Base-by-base conservation (phyloP, 2,113 vertebrate genomes). In the Chrysochloris asiatica region DNA sequence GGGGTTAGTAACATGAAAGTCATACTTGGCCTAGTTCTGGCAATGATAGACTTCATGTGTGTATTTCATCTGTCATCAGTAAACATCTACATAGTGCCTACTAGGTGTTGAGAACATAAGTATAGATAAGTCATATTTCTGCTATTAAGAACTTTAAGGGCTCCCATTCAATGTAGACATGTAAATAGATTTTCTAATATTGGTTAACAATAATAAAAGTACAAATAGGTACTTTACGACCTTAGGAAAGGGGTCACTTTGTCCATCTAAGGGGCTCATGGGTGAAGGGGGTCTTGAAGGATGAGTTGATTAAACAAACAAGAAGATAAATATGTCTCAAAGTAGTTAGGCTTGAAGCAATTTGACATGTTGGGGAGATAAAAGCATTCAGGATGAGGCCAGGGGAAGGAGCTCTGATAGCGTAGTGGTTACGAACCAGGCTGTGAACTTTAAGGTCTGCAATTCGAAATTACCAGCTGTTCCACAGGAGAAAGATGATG, bases 71-170 rank as follows among this genome's bases (percentile, higher is more conserved):
- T 56, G 47, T 72, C 80, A 81, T 56, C 54, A 82, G 28, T 6
- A 56, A 52, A 56, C 52, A 67, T 86, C 50, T 83, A 26, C 63
- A 65, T 13, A 67, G 61, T 17, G 82, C 28, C 5, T 28, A 3
- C 21, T 54, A 73, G 11, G 47, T 77, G 7, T 52, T 78, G 50
- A 54, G 65, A 61, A 86, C 43, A 45, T 71, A 80, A 38, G 48
- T 72, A 65, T 63, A 83, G 72, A 86, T 61, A 91, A 77, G 52
- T 71, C 69, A 67, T 14, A 79, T 63, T 83, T 94, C 75, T 77
- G 28, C 41, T 17, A 59, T 0, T 33, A 13, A 75, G 36, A 63
- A 80, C 45, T 36, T 61, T 69, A 86, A 91, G 21, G 54, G 86
- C 75, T 72, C 33, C 11, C 14, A 59, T 89, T 76, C 63, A 54